Evolutionary conservation across 92 coral and sea anemone genomes (phyloP), one percentile per base, ranked within the genome.

Genomic region (Epizoanthus illoricatus): DNA sequence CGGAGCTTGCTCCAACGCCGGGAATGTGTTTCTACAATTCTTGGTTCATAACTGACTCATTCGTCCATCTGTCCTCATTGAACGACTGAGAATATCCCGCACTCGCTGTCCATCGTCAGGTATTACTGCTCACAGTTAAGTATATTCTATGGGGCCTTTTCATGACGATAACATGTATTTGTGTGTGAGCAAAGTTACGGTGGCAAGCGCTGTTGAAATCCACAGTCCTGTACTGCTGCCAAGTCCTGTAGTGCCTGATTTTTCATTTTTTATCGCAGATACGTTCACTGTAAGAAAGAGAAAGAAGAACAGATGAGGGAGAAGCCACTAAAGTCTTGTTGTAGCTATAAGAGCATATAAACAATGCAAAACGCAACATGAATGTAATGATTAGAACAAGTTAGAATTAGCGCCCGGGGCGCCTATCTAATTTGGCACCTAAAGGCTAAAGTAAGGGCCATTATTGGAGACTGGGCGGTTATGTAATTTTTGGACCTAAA

Each of bases 281-380:
- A 36, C 10, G 33, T 59, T 76, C 15, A 4, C 81, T 76, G 69
- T 41, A 76, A 59, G 45, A 21, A 74, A 40, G 43, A 42, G 12
- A 76, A 76, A 0, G 63, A 19, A 5, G 2, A 11, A 19, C 8
- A 5, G n/a, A 3, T 16, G 3, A 3, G 62, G 17, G 24, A 67
- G 11, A 24, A 4, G 10, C 36, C 20, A 3, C 7, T 71, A 19
- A 55, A 56, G 8, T 24, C 23, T 19, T 49, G 55, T 49, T 43
- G 49, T 47, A 28, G 4, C 40, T 52, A 21, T 9, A 54, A 28
- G 18, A 6, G 20, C 19, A 47, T 21, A 16, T 54, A 0, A 75
- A 19, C 28, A 75, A 5, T 17, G 11, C 73, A 49, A n/a, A 42
- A 45, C 57, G 2, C 1, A 5, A 49, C 55, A 49, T 49, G 55